Conservation (phyloP, 2,888 invertebrate species). For the Oligia strigilis region DNA sequence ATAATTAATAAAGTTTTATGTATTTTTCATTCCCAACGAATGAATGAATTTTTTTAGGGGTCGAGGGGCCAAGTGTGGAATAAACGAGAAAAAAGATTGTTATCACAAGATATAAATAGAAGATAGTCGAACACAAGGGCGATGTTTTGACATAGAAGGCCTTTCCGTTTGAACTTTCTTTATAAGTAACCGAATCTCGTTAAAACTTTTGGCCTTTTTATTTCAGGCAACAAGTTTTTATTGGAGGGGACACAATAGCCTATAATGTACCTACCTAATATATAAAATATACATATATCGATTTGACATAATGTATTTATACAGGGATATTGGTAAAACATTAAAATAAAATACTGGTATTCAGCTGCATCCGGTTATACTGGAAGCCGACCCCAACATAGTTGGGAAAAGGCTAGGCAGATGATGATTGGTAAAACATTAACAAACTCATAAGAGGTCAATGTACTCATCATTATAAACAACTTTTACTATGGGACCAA, state of each 20-base stretch:
- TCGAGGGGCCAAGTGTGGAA: no score
- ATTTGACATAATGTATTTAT: conserved; percentile 14
- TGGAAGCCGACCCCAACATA: no score
- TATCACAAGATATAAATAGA: conserved; percentile 12
- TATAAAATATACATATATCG: conserved; percentile 37
- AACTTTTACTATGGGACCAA: no score
- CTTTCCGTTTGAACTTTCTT: conserved; percentile 46
- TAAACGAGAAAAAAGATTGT: neutral
- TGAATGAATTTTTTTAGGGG: neutral
- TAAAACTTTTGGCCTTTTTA: conserved; percentile 65
- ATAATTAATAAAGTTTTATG: neutral
- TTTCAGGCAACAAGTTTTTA: conserved; percentile 60
- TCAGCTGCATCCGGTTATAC: no score
- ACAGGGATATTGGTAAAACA: neutral
- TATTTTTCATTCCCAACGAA: neutral
- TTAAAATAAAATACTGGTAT: no score
- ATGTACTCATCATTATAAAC: no score
- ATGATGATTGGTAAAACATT: neutral
- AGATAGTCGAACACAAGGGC: conserved; percentile 13
- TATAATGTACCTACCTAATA: conserved; percentile 20
- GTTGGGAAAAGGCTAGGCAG: no score
- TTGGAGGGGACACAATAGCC: conserved; percentile 49
- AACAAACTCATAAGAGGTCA: no score
- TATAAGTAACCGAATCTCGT: conserved; percentile 59
- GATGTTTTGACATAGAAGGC: conserved; percentile 21